These are phyloP conservation scores for Heterotis niloticus DNA, from an alignment of 2,113 vertebrate genomes.

Conservation along the genomic window DNA sequence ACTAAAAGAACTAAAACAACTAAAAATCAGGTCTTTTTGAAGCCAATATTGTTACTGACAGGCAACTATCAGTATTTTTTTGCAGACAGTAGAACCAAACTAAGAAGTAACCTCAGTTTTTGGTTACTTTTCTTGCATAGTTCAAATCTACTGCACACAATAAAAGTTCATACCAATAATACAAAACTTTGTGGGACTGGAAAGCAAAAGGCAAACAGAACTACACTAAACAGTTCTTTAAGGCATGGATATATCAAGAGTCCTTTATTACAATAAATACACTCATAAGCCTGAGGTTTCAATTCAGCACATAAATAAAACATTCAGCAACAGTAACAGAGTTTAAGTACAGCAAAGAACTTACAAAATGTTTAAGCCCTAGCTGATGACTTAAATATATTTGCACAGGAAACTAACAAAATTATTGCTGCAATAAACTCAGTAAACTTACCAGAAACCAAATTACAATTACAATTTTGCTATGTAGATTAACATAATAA, in stretches of 20 bases:
- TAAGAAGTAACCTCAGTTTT: neutral
- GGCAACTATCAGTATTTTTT: neutral
- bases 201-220: neutral
- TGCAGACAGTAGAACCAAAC: neutral
- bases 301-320: too few relatives aligned
- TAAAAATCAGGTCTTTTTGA: neutral
- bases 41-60: constrained; percentile 9
- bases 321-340: neutral
- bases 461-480: too few relatives aligned
- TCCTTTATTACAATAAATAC: constrained; percentile 6
- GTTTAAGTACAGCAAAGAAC: neutral
- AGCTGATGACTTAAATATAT: too few relatives aligned
- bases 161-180: neutral
- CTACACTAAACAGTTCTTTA: constrained; percentile 10
- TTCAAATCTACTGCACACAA: neutral
- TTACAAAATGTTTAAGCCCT: neutral
- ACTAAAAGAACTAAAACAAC: neutral
- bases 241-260: neutral
- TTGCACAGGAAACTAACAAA: too few relatives aligned
- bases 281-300: neutral
- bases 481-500: too few relatives aligned
- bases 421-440: too few relatives aligned
- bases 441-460: too few relatives aligned
- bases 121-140: constrained; percentile 17
- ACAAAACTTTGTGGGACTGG: neutral